These are phyloP conservation scores for Coremacera marginata DNA, from an alignment of 2,888 invertebrate genomes.

Conservation along the genomic window DNA sequence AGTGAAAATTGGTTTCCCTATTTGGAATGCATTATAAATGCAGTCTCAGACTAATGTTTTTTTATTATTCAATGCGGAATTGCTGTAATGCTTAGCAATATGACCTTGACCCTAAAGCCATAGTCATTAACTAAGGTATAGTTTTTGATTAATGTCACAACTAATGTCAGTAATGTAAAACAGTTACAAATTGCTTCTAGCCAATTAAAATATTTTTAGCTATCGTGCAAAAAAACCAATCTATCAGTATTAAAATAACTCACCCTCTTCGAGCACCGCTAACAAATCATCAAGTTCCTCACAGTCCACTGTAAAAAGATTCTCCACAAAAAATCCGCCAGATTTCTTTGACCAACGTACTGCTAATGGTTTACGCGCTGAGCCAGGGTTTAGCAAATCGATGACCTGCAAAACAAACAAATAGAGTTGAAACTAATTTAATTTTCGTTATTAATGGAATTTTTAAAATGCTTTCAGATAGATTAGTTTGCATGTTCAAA, in stretches of 20 bases:
- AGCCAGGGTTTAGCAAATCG: conserved; percentile 91
- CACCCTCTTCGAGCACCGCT: conserved; percentile 95
- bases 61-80: background rate
- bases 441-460: conserved; percentile 34
- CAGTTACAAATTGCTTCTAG: background rate
- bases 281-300: conserved; percentile 92
- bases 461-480: conserved; percentile 1
- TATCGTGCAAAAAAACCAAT: background rate
- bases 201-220: background rate
- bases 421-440: conserved; percentile 45
- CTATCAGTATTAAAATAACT: conserved; percentile 39
- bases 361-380: conserved; percentile 80
- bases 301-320: conserved; percentile 95
- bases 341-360: conserved; percentile 96
- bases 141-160: background rate
- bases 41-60: background rate
- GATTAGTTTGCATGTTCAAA: background rate
- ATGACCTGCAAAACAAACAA: conserved; percentile 78
- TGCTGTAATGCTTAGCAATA: background rate
- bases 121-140: background rate
- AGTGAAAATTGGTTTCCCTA: too few relatives aligned
- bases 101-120: background rate
- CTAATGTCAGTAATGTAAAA: background rate
- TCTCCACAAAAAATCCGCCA: conserved; percentile 94
- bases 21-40: background rate